A percentile compares a stretch with the other conserved stretches of the same genome.
Conservation (phyloP, 2,888 invertebrate genomes). For the Ochropleura leucogaster region DNA sequence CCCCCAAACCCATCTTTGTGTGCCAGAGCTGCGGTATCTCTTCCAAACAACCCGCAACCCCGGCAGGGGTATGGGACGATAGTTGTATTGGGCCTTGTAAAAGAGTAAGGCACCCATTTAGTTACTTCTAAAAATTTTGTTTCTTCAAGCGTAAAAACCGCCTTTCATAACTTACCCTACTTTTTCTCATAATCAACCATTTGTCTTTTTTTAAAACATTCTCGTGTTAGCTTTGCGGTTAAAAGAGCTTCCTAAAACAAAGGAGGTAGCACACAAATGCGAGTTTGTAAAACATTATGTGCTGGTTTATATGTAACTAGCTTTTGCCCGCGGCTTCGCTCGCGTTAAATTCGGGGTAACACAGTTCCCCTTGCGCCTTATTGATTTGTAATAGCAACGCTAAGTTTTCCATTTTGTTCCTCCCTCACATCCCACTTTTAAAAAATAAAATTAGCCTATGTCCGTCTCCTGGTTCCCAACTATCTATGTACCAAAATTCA, state of each 20-base stretch:
- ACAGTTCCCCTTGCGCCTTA: too few species aligned
- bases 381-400: too few species aligned
- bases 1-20: too few species aligned
- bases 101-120: not conserved
- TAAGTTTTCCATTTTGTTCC: too few species aligned
- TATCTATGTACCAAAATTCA: too few species aligned
- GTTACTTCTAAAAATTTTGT: slow-evolving; percentile 14
- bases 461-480: too few species aligned
- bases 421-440: too few species aligned
- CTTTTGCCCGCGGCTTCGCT: too few species aligned
- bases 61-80: not conserved
- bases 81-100: not conserved
- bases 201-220: slow-evolving; percentile 50
- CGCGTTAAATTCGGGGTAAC: too few species aligned
- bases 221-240: slow-evolving; percentile 24
- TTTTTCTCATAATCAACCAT: slow-evolving; percentile 25
- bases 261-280: slow-evolving; percentile 46
- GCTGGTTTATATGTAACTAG: slow-evolving; percentile 19
- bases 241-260: slow-evolving; percentile 53
- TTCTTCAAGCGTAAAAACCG: slow-evolving; percentile 22
- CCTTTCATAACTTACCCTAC: slow-evolving; percentile 8
- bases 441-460: too few species aligned
- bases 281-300: slow-evolving; percentile 47
- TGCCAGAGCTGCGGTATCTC: too few species aligned
- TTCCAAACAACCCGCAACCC: too few species aligned